phyloP scores from a whole-genome alignment of 2,888 invertebrate species.

The Therioaphis trifolii region DNA sequence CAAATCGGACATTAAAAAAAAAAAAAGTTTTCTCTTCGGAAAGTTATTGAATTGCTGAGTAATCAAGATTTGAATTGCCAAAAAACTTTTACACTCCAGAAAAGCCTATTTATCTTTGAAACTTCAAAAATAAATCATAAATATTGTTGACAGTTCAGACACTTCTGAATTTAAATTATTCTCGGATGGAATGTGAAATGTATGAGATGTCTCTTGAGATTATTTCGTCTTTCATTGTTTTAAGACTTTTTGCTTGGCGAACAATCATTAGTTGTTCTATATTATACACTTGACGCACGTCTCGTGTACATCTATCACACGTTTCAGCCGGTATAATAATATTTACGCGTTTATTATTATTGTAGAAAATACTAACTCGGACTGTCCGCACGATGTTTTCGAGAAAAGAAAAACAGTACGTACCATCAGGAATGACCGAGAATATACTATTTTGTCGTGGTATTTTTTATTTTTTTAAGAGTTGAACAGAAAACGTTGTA shows the following conservation, averaged over 20 bases:
- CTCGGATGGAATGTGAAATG: not conserved
- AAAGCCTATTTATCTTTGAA: conserved; percentile 29
- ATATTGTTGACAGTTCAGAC: conserved; percentile 35
- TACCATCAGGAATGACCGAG: too few relatives aligned
- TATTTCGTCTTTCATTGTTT: not conserved
- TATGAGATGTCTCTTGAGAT: conserved; percentile 22
- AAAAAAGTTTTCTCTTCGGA: not conserved
- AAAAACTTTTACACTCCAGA: conserved; percentile 24
- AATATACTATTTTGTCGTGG: too few relatives aligned
- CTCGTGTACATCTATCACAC: too few relatives aligned
- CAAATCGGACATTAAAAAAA: not conserved
- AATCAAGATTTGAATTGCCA: conserved; percentile 45
- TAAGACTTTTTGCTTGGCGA: not conserved
- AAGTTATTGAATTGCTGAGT: conserved; percentile 26
- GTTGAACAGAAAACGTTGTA: too few relatives aligned
- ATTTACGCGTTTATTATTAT: too few relatives aligned
- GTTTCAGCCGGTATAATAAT: too few relatives aligned
- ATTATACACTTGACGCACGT: too few relatives aligned
- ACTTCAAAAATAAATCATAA: conserved; percentile 56
- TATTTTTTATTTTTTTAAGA: too few relatives aligned
- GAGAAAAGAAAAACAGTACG: too few relatives aligned
- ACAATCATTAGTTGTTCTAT: not conserved
- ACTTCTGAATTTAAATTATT: conserved; percentile 28
- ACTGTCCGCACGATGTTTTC: too few relatives aligned
- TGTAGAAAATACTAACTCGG: too few relatives aligned